Evolutionary conservation across 2,113 vertebrate species (phyloP), one percentile per base, ranked within the genome.

Genomic region (Procavia capensis): DNA sequence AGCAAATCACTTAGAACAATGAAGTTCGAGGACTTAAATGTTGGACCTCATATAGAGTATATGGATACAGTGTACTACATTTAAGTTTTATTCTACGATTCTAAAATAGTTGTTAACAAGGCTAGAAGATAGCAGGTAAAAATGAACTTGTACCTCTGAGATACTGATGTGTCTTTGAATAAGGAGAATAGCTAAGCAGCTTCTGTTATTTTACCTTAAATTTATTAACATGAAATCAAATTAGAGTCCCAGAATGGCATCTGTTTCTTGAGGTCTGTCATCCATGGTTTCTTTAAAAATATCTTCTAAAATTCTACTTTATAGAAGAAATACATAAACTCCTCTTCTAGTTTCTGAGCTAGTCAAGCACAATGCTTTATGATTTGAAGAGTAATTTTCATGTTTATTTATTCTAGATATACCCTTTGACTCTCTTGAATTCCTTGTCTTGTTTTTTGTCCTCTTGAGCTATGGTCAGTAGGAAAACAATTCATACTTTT

Each of bases 51-150:
- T 75, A 57, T 57, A n/a, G 34, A n/a, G 22, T 29, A 16, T 17
- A 5, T 81, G 88, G 6, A 10, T 66, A 59, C 14, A 50, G 11
- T 36, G 7, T 79, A 9, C 47, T 54, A 45, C 9, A 9, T 70
- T 85, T 78, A 82, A 78, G 64, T 85, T 95, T 93, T 64, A 86
- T 47, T 64, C 31, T 83, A 78, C 36, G 41, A 43, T 54, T 88
- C 93, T 91, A 59, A 88, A 91, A 76, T 6, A 88, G 24, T 16
- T 90, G 2, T 90, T 82, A 31, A 31, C 27, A 90, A 89, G 2
- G 39, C 39, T 83, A 66, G 90, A 63, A 41, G 13, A 11, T 22
- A 66, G 29, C 20, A 66, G 3, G 22, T n/a, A 20, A 20, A 63
- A 88, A 84, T 90, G 9, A 86, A 61, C 24, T 54, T 84, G 59